phyloP scores from a whole-genome alignment of 2,113 vertebrate genomes.

The Pachypanchax playfairii region DNA sequence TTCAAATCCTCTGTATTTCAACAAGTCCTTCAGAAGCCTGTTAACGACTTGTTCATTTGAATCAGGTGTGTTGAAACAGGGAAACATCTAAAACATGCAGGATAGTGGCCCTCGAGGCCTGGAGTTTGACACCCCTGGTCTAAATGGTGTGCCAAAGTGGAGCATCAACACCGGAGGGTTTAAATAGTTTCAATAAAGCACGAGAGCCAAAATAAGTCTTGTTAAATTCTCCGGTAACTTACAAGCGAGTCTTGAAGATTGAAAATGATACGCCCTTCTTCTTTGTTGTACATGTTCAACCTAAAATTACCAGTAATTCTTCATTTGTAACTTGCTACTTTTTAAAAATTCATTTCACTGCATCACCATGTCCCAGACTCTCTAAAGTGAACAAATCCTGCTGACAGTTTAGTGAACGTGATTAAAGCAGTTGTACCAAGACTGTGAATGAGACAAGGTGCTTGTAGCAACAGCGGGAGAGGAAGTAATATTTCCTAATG shows the following conservation, averaged over 20 bases:
- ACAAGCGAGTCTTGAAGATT: not conserved
- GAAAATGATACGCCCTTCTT: not conserved
- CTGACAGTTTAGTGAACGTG: slow-evolving; percentile 11
- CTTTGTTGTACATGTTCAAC: not conserved
- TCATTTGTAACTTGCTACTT: too few species aligned
- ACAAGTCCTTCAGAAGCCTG: too few species aligned
- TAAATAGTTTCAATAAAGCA: slow-evolving; percentile 33
- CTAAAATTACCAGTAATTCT: too few species aligned
- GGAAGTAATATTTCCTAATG: slow-evolving; percentile 84
- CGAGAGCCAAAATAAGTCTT: slow-evolving; percentile 33
- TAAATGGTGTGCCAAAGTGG: slow-evolving; percentile 18
- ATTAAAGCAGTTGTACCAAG: slow-evolving; percentile 29
- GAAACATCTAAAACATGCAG: too few species aligned
- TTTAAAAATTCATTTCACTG: not conserved
- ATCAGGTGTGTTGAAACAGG: too few species aligned
- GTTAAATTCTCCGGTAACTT: slow-evolving; percentile 27
- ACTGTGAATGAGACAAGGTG: slow-evolving; percentile 60
- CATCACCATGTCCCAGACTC: not conserved
- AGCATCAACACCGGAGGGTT: slow-evolving; percentile 13
- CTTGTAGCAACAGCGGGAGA: slow-evolving; percentile 78
- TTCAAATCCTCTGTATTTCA: too few species aligned
- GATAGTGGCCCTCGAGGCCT: too few species aligned
- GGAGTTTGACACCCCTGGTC: too few species aligned
- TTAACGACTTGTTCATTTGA: too few species aligned
- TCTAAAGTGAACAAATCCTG: not conserved